These are phyloP conservation scores for Coregonus ussuriensis DNA, from an alignment of 2,797 vertebrate species.

Conservation along the genomic window DNA sequence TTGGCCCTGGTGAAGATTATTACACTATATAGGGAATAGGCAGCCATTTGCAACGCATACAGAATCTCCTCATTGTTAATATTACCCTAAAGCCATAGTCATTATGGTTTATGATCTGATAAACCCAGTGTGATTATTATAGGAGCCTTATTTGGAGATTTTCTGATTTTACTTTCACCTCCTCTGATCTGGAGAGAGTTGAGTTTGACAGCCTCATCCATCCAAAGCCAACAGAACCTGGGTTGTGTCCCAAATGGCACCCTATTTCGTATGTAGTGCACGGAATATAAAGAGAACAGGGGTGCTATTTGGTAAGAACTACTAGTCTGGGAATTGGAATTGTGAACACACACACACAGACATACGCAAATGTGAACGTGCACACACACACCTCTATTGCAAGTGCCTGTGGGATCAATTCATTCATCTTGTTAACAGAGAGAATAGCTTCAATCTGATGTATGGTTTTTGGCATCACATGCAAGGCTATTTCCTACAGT, in stretches of 20 bases:
- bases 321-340: not conserved
- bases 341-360: not conserved
- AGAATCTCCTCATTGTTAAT: slow-evolving; percentile 28
- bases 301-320: not conserved
- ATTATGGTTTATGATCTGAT: slow-evolving; percentile 26
- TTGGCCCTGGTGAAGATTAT: not conserved
- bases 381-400: not conserved
- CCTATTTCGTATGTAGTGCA: not conserved
- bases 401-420: not conserved
- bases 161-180: not conserved
- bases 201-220: slow-evolving; percentile 19
- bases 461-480: slow-evolving; percentile 2
- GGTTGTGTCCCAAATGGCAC: too few species aligned
- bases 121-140: slow-evolving; percentile 16
- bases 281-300: not conserved
- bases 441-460: not conserved
- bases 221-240: slow-evolving; percentile 41
- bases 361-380: too few species aligned
- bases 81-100: slow-evolving; percentile 16
- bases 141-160: slow-evolving; percentile 50
- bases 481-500: not conserved
- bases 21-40: not conserved
- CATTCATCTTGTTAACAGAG: not conserved
- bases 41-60: not conserved
- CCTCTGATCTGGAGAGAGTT: slow-evolving; percentile 5